A percentile compares a stretch with the other conserved stretches of the same genome.
Conservation (phyloP, 1,140 invertebrate species). For the Riptortus pedestris region DNA sequence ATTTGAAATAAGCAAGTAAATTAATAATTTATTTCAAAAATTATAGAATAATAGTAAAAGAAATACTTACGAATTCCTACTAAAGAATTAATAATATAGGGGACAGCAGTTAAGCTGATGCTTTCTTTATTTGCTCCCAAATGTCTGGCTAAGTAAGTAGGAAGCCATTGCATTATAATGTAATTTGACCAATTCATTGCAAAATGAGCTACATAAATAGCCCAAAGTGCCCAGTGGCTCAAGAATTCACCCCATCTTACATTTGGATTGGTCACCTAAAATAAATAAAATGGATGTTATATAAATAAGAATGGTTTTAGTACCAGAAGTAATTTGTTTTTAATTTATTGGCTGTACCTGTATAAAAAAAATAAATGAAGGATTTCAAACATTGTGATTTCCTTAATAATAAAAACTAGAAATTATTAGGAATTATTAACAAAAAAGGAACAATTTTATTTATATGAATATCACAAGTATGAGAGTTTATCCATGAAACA, state of each 20-base stretch:
- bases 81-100: slow-evolving; percentile 65
- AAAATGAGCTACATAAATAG: slow-evolving; percentile 69
- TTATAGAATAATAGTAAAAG: no score
- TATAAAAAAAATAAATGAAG: no score
- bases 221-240: slow-evolving; percentile 61
- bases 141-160: slow-evolving; percentile 58
- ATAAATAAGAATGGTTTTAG: neutral
- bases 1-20: no score
- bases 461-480: no score
- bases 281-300: slow-evolving; percentile 11
- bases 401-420: no score
- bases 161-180: slow-evolving; percentile 76
- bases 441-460: no score
- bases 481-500: no score
- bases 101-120: slow-evolving; percentile 66
- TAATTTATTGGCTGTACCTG: no score
- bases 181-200: slow-evolving; percentile 78
- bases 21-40: no score
- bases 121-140: slow-evolving; percentile 58
- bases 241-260: slow-evolving; percentile 58
- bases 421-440: no score
- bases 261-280: slow-evolving; percentile 44
- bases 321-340: no score
- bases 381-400: no score
- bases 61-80: slow-evolving; percentile 56